phyloP scores from a whole-genome alignment of 2,797 vertebrate species.

The Characodon lateralis region DNA sequence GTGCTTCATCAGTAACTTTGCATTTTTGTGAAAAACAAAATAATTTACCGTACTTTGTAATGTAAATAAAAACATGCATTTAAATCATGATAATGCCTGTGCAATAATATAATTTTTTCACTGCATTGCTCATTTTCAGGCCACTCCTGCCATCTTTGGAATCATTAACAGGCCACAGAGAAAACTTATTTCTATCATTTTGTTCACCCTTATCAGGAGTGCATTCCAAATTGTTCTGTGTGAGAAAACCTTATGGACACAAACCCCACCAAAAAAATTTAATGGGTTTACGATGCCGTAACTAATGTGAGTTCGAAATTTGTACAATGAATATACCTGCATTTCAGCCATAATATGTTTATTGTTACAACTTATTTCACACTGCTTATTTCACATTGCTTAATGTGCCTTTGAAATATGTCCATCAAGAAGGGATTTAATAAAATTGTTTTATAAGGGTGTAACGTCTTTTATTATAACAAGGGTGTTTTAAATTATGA shows the following conservation, averaged over 20 bases:
- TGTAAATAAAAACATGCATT: conserved; percentile 31
- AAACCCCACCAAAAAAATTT: conserved; percentile 27
- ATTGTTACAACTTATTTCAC: background rate
- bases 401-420: conserved; percentile 44
- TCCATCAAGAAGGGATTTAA: conserved; percentile 59
- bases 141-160: background rate
- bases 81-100: conserved; percentile 38
- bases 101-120: conserved; percentile 50
- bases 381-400: conserved; percentile 23
- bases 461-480: conserved; percentile 2
- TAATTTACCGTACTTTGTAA: conserved; percentile 37
- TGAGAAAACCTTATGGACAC: conserved; percentile 15
- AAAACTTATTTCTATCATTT: conserved; percentile 43
- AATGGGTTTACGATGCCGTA: conserved; percentile 26
- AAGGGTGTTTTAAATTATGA: background rate
- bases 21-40: conserved; percentile 28
- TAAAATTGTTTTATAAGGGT: conserved; percentile 18
- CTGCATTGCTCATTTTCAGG: conserved; percentile 24
- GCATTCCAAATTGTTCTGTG: conserved; percentile 10
- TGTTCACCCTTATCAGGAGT: conserved; percentile 1
- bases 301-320: conserved; percentile 42
- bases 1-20: conserved; percentile 15
- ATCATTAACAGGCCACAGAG: conserved; percentile 9
- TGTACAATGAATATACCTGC: conserved; percentile 23
- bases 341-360: conserved; percentile 30